Percentiles rank a stretch among this genome's conserved stretches.
These are phyloP conservation scores for Nephrotoma flavescens DNA, from an alignment of 2,888 invertebrate species.

Conservation along the genomic window DNA sequence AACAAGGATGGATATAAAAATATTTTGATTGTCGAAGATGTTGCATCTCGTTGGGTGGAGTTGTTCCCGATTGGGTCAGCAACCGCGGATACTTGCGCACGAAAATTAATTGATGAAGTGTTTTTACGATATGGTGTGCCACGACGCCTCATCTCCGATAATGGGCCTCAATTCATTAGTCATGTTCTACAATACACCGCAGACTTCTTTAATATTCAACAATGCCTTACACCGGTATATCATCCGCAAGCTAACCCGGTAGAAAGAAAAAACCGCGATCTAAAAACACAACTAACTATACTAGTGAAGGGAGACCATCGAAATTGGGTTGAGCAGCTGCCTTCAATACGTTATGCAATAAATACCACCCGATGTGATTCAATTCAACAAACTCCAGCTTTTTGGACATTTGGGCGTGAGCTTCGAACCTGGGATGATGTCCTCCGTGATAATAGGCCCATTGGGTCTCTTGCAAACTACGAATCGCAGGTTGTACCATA, in stretches of 20 bases:
- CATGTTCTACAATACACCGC: background rate
- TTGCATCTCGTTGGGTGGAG: too few species aligned
- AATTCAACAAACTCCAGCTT: background rate
- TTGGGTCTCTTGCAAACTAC: too few species aligned
- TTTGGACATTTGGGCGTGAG: background rate
- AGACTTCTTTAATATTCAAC: too few species aligned
- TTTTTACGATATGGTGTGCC: constrained; percentile 13
- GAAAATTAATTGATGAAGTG: too few species aligned
- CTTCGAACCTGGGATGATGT: background rate
- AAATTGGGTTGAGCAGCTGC: background rate
- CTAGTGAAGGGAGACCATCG: background rate
- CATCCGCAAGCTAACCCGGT: constrained; percentile 19
- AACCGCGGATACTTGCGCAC: too few species aligned
- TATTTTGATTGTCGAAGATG: too few species aligned
- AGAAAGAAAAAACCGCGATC: background rate
- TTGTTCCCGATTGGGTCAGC: too few species aligned
- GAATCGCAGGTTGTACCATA: background rate
- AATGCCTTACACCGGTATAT: constrained; percentile 13
- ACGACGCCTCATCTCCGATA: constrained; percentile 21
- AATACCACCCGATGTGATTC: too few species aligned
- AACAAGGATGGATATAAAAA: too few species aligned
- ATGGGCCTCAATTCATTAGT: constrained; percentile 21
- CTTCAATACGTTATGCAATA: background rate
- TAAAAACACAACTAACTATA: too few species aligned
- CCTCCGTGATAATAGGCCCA: too few species aligned